phyloP scores from a whole-genome alignment of 2,888 invertebrate genomes.

The Heteromurus nitidus region DNA sequence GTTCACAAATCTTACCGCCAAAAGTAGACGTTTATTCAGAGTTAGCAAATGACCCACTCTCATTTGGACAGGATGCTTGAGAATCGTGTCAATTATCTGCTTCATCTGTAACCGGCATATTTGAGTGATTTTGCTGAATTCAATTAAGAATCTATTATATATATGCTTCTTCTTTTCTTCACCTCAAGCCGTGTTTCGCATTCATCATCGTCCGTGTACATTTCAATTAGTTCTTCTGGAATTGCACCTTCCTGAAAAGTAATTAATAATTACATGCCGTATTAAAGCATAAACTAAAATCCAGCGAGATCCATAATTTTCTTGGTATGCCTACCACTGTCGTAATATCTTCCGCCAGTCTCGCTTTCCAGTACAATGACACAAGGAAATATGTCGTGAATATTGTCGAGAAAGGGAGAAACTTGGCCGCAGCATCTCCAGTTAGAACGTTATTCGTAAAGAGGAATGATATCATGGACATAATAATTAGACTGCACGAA shows the following conservation, averaged over 20 bases:
- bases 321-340: conserved; percentile 11
- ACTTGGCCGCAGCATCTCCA: background rate
- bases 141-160: background rate
- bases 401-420: conserved; percentile 4
- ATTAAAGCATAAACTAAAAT: background rate
- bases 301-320: background rate
- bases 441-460: conserved; percentile 18
- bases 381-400: background rate
- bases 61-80: conserved; percentile 29
- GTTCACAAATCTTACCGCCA: conserved; percentile 2
- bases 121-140: background rate
- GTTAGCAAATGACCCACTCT: conserved; percentile 12
- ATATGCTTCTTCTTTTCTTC: background rate
- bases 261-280: background rate
- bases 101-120: conserved; percentile 20
- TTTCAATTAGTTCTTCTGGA: conserved; percentile 29
- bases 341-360: conserved; percentile 9
- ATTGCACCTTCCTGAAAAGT: conserved; percentile 42
- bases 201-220: conserved; percentile 40
- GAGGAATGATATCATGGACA: conserved; percentile 23
- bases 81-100: conserved; percentile 18
- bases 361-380: conserved; percentile 25
- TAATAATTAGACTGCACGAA: background rate
- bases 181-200: conserved; percentile 40
- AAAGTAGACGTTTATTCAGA: conserved; percentile 18